These are phyloP conservation scores for Capromys pilorides DNA, from an alignment of 2,797 vertebrate genomes.

Conservation along the genomic window DNA sequence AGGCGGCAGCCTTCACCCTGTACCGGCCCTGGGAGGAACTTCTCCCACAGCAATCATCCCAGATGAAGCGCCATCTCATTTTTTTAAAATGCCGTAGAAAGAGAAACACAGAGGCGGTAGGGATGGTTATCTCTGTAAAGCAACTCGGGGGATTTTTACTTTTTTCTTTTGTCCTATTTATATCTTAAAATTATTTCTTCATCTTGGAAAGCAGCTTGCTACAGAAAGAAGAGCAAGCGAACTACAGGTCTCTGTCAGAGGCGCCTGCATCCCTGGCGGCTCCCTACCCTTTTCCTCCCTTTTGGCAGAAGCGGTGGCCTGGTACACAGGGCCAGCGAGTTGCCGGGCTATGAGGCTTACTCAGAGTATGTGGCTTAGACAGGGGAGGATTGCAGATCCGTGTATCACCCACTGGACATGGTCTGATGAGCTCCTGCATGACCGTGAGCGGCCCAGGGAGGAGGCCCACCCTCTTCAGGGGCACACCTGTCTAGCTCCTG, in stretches of 20 bases:
- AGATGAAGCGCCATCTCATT: fast-evolving
- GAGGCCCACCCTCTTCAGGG: fast-evolving
- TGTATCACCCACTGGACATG: no score
- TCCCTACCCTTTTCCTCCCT: neutral
- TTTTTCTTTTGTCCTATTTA: neutral
- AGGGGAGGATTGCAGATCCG: fast-evolving
- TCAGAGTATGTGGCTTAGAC: fast-evolving
- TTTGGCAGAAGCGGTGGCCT: neutral
- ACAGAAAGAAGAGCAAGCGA: neutral
- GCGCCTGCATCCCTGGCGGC: neutral
- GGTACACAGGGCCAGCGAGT: neutral
- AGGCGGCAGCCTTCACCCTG: no score
- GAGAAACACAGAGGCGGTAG: neutral
- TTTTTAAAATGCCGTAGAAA: neutral
- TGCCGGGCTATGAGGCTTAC: neutral
- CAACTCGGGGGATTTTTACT: neutral
- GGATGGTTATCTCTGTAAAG: neutral
- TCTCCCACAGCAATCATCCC: neutral
- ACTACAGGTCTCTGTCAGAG: neutral
- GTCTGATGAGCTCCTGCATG: fast-evolving
- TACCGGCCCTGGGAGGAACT: no score
- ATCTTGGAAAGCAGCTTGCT: neutral
- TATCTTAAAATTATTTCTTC: neutral
- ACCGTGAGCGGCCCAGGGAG: fast-evolving
- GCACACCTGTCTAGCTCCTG: neutral